These are phyloP conservation scores for Silurus lanzhouensis DNA, from an alignment of 2,797 vertebrate genomes.

Conservation along the genomic window DNA sequence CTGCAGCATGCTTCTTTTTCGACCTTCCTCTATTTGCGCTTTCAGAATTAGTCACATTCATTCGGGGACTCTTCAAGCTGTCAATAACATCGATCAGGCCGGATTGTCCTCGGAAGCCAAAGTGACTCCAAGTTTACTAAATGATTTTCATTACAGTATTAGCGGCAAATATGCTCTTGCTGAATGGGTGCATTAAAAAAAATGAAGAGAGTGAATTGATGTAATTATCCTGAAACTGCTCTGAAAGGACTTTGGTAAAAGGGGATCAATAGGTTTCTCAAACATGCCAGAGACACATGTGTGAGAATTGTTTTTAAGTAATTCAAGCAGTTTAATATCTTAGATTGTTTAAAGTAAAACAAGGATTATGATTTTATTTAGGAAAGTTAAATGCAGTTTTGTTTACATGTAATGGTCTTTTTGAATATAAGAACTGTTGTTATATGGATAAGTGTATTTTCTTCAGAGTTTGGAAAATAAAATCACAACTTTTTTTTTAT, in stretches of 20 bases:
- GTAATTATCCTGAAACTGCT: slow-evolving; percentile 58
- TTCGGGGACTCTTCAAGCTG: slow-evolving; percentile 69
- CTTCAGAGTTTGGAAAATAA: background rate
- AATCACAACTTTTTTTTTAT: no score
- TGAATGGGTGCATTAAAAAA: slow-evolving; percentile 66
- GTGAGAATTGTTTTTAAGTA: slow-evolving; percentile 31
- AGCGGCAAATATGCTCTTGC: slow-evolving; percentile 65
- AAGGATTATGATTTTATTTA: background rate
- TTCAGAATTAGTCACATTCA: slow-evolving; percentile 73
- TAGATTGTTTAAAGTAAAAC: background rate
- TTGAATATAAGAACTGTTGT: background rate
- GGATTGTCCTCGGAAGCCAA: slow-evolving; percentile 71
- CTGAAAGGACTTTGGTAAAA: slow-evolving; percentile 51
- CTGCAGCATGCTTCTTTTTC: slow-evolving; percentile 62
- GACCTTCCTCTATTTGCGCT: slow-evolving; percentile 74
- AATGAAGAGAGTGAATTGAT: slow-evolving; percentile 65
- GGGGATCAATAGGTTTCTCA: slow-evolving; percentile 47
- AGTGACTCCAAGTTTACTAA: slow-evolving; percentile 73
- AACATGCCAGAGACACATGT: slow-evolving; percentile 44
- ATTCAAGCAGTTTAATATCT: slow-evolving; percentile 6
- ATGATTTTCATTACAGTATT: slow-evolving; percentile 80
- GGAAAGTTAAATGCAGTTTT: background rate
- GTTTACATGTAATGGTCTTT: background rate
- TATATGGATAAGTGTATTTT: background rate
- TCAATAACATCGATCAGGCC: slow-evolving; percentile 76